Evolutionary conservation across 2,888 invertebrate genomes (phyloP).

Genomic region (Pyralis farinalis): DNA sequence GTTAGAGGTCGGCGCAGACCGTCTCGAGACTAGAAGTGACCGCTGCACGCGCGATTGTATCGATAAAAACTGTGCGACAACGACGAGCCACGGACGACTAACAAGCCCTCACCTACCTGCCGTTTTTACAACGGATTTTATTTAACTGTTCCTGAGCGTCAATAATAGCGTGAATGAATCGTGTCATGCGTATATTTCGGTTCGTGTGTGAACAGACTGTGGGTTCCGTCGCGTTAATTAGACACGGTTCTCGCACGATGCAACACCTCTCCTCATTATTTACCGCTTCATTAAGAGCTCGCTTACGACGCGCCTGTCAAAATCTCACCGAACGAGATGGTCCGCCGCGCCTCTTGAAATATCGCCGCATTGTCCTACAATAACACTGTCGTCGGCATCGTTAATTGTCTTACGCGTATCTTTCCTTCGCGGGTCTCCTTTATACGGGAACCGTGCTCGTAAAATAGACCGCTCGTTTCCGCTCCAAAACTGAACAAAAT

Average conservation of each 20-base stretch:
- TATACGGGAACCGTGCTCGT: conserved; percentile 44
- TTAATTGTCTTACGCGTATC: conserved; percentile 64
- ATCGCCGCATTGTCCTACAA: conserved; percentile 72
- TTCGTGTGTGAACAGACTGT: conserved; percentile 42
- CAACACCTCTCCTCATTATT: conserved; percentile 77
- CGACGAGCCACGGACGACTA: conserved; percentile 42
- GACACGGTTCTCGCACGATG: conserved; percentile 60
- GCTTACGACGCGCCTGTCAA: conserved; percentile 72
- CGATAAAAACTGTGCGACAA: conserved; percentile 64
- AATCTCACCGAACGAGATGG: conserved; percentile 63
- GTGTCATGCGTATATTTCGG: conserved; percentile 31
- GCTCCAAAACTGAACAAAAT: conserved; percentile 40
- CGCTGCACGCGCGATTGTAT: conserved; percentile 63
- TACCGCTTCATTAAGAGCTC: conserved; percentile 79
- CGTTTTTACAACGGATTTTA: conserved; percentile 27
- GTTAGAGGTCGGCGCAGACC: conserved; percentile 69
- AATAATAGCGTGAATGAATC: conserved; percentile 43
- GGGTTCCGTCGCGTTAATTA: conserved; percentile 64
- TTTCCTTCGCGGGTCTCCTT: conserved; percentile 45
- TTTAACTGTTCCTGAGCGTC: conserved; percentile 20
- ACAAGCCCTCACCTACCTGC: conserved; percentile 55
- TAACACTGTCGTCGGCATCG: conserved; percentile 69
- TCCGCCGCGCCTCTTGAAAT: conserved; percentile 58
- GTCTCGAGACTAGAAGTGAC: conserved; percentile 62
- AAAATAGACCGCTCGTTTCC: conserved; percentile 55